phyloP scores from a whole-genome alignment of 2,797 vertebrate genomes.

The Vireo griseus region DNA sequence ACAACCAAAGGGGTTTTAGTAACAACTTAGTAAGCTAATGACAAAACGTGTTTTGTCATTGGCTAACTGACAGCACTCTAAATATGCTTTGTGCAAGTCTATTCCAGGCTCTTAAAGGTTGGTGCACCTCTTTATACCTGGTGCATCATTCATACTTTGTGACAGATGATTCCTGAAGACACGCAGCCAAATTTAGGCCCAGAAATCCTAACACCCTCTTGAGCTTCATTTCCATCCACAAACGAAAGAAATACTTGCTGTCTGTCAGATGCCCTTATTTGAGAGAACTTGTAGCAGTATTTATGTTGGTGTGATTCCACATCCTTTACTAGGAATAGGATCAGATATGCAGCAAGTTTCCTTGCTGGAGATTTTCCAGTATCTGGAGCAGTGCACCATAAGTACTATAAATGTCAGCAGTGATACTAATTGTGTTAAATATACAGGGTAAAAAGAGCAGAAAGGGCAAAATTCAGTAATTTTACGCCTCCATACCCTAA shows the following conservation, averaged over 20 bases:
- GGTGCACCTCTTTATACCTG: background rate
- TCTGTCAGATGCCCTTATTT: conserved; percentile 34
- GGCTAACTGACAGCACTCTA: background rate
- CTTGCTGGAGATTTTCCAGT: conserved; percentile 2
- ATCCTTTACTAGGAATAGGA: conserved; percentile 17
- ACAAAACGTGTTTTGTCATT: background rate
- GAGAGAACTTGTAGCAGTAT: conserved; percentile 29
- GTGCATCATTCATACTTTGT: background rate
- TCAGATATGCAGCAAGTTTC: conserved; percentile 47
- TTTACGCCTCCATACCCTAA: background rate
- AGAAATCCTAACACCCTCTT: background rate
- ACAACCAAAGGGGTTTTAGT: background rate
- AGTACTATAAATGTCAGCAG: background rate
- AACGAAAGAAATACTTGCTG: conserved; percentile 8
- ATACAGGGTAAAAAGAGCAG: background rate
- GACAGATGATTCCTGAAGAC: background rate
- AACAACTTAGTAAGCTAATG: background rate
- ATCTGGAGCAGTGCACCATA: conserved; percentile 12
- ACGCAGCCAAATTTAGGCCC: background rate
- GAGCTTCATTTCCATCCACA: background rate
- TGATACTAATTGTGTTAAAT: background rate
- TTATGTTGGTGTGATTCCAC: conserved; percentile 32
- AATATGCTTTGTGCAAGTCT: background rate
- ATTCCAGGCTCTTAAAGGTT: background rate
- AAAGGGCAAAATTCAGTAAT: background rate